Evolutionary conservation across 30 jellyfish, hydroid and myxozoan genomes (phyloP).

Genomic region (Chironex yamaguchii): DNA sequence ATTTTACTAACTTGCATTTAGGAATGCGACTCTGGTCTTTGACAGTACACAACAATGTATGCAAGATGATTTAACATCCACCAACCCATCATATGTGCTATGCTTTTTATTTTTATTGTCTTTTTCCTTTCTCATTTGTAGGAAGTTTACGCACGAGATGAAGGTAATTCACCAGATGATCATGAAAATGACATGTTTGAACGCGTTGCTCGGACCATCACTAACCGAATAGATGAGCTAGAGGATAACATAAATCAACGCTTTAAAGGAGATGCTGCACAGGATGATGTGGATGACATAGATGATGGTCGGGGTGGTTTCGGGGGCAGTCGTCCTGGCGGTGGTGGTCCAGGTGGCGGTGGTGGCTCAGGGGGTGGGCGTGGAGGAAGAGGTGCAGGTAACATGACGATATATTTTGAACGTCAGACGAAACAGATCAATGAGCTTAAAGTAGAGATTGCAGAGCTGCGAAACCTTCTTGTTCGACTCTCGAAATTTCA

Average conservation of each 20-base stretch:
- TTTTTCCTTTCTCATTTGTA: conserved; percentile 1
- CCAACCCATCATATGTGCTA: too few relatives aligned
- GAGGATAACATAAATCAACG: conserved; percentile 74
- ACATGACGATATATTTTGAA: not conserved
- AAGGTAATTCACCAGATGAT: conserved; percentile 98
- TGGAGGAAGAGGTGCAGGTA: conserved; percentile 40
- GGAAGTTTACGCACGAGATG: conserved; percentile 99
- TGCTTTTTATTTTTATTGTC: not conserved
- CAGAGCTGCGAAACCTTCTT: not conserved
- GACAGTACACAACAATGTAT: too few relatives aligned
- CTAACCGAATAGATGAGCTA: conserved; percentile 86
- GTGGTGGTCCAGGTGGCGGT: conserved; percentile 70
- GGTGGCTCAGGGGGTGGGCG: conserved; percentile 66
- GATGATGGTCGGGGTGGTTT: conserved; percentile 54
- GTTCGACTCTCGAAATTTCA: not conserved
- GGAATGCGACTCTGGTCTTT: too few relatives aligned
- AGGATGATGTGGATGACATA: not conserved
- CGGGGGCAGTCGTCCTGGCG: conserved; percentile 84
- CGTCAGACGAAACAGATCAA: conserved; percentile 60
- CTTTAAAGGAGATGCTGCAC: not conserved
- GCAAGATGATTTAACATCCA: too few relatives aligned
- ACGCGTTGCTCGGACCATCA: conserved; percentile 86
- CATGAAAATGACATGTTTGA: conserved; percentile 98
- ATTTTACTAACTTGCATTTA: too few relatives aligned
- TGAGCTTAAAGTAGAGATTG: conserved; percentile 55